Evolutionary conservation across 2,113 vertebrate genomes (phyloP).

Genomic region (Hyaena hyaena): DNA sequence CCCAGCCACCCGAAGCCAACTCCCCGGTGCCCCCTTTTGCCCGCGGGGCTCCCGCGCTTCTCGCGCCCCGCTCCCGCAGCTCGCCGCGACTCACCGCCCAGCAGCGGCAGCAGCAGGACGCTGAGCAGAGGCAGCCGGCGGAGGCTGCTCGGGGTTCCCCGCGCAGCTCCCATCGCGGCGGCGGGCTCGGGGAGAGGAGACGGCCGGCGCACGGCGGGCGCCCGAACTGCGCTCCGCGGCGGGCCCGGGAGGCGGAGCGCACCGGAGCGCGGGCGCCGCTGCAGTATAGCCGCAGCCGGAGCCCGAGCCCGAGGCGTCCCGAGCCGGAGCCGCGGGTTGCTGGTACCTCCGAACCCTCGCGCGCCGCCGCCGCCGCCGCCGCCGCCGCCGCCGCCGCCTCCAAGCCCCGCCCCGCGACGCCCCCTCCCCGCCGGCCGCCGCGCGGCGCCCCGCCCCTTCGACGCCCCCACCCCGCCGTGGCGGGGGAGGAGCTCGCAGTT

Average conservation of each 20-base stretch:
- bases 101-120: slow-evolving; percentile 68
- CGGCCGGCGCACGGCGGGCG: not conserved
- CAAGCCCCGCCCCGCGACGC: slow-evolving; percentile 66
- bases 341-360: slow-evolving; percentile 50
- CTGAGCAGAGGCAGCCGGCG: slow-evolving; percentile 62
- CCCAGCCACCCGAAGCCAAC: not conserved
- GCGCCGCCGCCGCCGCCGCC: slow-evolving; percentile 53
- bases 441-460: slow-evolving; percentile 69
- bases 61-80: not conserved
- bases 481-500: slow-evolving; percentile 64
- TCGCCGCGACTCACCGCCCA: slow-evolving; percentile 72
- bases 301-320: not conserved
- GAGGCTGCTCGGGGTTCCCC: not conserved
- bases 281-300: not conserved
- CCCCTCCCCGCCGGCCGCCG: slow-evolving; percentile 68
- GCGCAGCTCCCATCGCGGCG: slow-evolving; percentile 63
- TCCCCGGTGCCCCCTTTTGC: not conserved
- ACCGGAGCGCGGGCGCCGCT: slow-evolving; percentile 28
- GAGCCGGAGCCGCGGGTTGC: slow-evolving; percentile 57
- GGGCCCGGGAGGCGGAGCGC: slow-evolving; percentile 42
- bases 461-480: slow-evolving; percentile 67
- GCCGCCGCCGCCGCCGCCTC: not conserved
- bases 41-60: slow-evolving; percentile 10
- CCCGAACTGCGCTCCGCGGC: slow-evolving; percentile 33
- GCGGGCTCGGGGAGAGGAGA: not conserved